A percentile compares a stretch with the other conserved stretches of the same genome.
Evolutionary conservation across 2,113 vertebrate genomes (phyloP).

Genomic region (Trematocara macrostoma): DNA sequence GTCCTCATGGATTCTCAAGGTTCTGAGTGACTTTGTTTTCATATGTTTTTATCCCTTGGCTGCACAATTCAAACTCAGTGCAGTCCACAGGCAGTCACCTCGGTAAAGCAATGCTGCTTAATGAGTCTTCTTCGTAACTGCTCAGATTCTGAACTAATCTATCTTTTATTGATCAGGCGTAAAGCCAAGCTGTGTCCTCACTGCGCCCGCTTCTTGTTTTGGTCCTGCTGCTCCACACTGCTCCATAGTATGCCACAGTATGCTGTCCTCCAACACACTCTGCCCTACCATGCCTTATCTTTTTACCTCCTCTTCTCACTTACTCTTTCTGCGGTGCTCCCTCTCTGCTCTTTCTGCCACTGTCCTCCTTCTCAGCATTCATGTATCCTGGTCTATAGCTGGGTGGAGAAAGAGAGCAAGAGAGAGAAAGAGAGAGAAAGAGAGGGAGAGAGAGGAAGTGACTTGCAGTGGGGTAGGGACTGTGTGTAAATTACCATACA

Average conservation of each 20-base stretch:
- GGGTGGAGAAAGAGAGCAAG: constrained; percentile 29
- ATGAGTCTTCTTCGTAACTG: not conserved
- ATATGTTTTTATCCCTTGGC: constrained; percentile 3
- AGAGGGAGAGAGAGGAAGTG: constrained; percentile 47
- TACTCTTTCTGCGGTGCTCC: not conserved
- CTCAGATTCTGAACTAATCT: constrained; percentile 18
- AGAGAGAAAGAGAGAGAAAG: constrained; percentile 10
- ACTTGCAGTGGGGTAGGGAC: constrained; percentile 67
- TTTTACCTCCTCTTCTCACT: not conserved
- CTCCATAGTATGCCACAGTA: constrained; percentile 28
- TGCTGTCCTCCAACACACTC: constrained; percentile 43
- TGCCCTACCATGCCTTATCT: constrained; percentile 33
- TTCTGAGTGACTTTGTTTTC: constrained; percentile 23
- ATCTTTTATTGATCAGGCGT: constrained; percentile 40
- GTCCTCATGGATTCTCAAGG: not conserved
- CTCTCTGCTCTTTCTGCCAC: constrained; percentile 28
- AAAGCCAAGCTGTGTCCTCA: constrained; percentile 26
- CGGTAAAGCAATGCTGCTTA: not conserved
- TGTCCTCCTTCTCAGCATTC: constrained; percentile 43
- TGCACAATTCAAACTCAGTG: constrained; percentile 22
- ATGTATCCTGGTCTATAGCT: constrained; percentile 50
- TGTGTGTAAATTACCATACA: constrained; percentile 66
- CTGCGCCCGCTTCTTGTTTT: constrained; percentile 34
- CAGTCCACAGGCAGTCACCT: constrained; percentile 10
- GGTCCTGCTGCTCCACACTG: constrained; percentile 38